A percentile compares a stretch with the other conserved stretches of the same genome.
Evolutionary conservation across 2,888 invertebrate genomes (phyloP).

Genomic region (Torymus aiolomorphi): DNA sequence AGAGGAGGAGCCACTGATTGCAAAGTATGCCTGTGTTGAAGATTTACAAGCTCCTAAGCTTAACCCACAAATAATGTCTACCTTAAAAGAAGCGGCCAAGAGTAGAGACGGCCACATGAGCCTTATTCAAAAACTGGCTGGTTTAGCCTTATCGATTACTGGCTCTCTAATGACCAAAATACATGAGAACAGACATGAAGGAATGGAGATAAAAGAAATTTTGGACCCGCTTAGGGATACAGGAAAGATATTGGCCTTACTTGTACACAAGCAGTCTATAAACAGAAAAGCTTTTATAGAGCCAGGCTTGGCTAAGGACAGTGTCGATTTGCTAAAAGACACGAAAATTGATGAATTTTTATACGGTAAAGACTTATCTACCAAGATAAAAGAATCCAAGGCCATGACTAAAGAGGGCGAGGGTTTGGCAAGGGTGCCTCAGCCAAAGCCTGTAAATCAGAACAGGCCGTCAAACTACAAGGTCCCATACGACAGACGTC

Average conservation of each 20-base stretch:
- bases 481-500: no score
- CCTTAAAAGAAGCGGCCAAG: no score
- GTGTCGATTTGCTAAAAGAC: constrained; percentile 39
- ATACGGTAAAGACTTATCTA: no score
- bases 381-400: no score
- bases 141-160: constrained; percentile 24
- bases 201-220: constrained; percentile 37
- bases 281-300: constrained; percentile 50
- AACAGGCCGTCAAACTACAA: no score
- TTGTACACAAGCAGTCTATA: constrained; percentile 31
- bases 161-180: constrained; percentile 38
- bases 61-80: no score
- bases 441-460: no score
- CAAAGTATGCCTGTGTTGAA: no score
- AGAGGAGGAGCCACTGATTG: no score
- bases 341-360: background rate
- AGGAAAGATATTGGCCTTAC: background rate
- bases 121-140: constrained; percentile 38
- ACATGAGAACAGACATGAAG: constrained; percentile 37
- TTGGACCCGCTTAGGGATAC: constrained; percentile 20
- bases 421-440: no score
- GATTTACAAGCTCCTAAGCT: no score
- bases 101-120: constrained; percentile 24
- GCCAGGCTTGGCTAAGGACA: constrained; percentile 47
- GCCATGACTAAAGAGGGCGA: no score